Percentiles rank a stretch among this genome's conserved stretches.
phyloP scores from a whole-genome alignment of 2,797 vertebrate species.

The Emydoidea blandingii region DNA sequence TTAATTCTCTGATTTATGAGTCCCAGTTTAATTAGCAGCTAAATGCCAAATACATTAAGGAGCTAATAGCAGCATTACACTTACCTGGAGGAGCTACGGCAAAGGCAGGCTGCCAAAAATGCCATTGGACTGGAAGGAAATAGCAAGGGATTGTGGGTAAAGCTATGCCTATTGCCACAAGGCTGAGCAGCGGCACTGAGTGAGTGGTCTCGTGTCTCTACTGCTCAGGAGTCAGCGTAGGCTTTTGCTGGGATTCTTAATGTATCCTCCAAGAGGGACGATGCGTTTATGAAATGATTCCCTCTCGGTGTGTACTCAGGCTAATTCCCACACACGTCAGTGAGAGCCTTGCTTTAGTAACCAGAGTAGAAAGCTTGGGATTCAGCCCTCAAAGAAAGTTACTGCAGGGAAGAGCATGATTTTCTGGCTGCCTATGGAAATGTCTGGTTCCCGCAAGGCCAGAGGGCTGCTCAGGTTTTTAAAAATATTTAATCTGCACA shows the following conservation, averaged over 20 bases:
- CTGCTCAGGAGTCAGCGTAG: not conserved
- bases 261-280: not conserved
- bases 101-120: not conserved
- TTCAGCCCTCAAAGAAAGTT: constrained; percentile 13
- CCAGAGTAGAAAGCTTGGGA: constrained; percentile 42
- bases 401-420: not conserved
- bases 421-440: constrained; percentile 49
- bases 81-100: not conserved
- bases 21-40: not conserved
- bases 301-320: not conserved
- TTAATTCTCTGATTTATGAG: not conserved
- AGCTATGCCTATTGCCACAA: not conserved
- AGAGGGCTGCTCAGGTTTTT: constrained; percentile 23
- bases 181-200: not conserved
- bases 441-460: constrained; percentile 1
- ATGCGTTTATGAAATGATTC: not conserved
- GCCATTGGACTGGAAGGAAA: not conserved
- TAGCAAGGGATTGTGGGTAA: accelerated
- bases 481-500: constrained; percentile 34
- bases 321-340: not conserved
- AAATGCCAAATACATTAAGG: not conserved
- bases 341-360: not conserved
- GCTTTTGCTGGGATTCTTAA: not conserved
- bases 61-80: not conserved
- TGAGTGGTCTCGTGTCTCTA: accelerated